Conservation (phyloP, 2,113 vertebrate genomes). For the Mormyrus lacerda region DNA sequence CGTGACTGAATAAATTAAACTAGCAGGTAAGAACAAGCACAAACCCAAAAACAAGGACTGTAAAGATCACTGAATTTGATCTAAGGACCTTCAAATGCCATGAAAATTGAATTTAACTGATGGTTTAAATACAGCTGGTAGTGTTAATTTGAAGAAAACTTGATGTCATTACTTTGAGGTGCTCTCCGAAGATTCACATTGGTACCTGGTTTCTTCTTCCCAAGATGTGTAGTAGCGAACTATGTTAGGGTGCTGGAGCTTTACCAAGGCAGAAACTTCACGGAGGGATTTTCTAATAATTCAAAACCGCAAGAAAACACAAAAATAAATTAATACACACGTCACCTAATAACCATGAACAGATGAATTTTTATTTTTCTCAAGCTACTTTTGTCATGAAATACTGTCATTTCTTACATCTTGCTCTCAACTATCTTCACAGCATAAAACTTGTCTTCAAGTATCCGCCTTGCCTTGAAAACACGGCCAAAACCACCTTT, state of each 20-base stretch:
- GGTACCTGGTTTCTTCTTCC: conserved; percentile 44
- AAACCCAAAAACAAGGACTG: background rate
- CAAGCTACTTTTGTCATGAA: background rate
- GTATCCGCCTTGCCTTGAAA: conserved; percentile 47
- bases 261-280: conserved; percentile 47
- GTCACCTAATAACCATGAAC: background rate
- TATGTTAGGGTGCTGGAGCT: conserved; percentile 53
- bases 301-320: background rate
- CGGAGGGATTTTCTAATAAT: conserved; percentile 47
- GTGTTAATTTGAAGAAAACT: background rate
- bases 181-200: conserved; percentile 31
- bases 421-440: conserved; percentile 52
- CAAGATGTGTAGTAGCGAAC: conserved; percentile 56
- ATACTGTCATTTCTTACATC: conserved; percentile 43
- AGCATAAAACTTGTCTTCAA: conserved; percentile 40
- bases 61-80: background rate
- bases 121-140: background rate
- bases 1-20: background rate
- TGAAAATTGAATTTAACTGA: background rate
- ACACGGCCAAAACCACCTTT: conserved; percentile 56
- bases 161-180: conserved; percentile 44
- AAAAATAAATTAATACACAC: background rate
- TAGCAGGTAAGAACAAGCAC: background rate
- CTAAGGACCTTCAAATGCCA: background rate
- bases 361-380: background rate